Evolutionary conservation across 2,888 invertebrate genomes (phyloP), one percentile per base, ranked within the genome.

Genomic region (Anarsia innoxiella): DNA sequence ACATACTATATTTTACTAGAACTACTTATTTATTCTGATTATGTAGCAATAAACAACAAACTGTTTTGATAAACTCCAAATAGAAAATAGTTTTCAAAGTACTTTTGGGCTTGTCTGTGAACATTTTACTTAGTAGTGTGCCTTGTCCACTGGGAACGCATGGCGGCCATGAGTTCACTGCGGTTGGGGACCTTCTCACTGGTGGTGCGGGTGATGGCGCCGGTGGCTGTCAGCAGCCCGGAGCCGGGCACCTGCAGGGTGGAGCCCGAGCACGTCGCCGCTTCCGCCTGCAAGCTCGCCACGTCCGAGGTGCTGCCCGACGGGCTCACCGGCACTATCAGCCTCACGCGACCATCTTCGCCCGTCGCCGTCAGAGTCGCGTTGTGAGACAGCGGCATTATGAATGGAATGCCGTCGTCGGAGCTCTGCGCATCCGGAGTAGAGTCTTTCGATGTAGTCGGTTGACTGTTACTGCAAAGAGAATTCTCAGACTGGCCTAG

Each of bases 61-160:
- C n/a, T n/a, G n/a, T n/a, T n/a, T n/a, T n/a, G n/a, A n/a, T n/a
- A n/a, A n/a, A n/a, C n/a, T n/a, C n/a, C n/a, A n/a, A n/a, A n/a
- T n/a, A n/a, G n/a, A n/a, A n/a, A n/a, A n/a, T n/a, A n/a, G n/a
- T n/a, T n/a, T n/a, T n/a, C n/a, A n/a, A n/a, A n/a, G n/a, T n/a
- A n/a, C n/a, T n/a, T n/a, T n/a, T 19, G 19, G 19, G 19, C 19
- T 19, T 19, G 8, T n/a, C n/a, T n/a, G n/a, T n/a, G n/a, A n/a
- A n/a, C n/a, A n/a, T n/a, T n/a, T n/a, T 85, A 94, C 77, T 94
- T 95, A 19, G 94, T 95, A 15, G 95, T 95, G 65, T 95, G 95
- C 52, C 95, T 86, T 12, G 94, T 93, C 94, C 94, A 95, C 45
- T 91, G 89, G 4, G 92, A 90, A 48, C 94, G 86, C 50, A 95